Base-by-base conservation (phyloP, 2,113 vertebrate species). In the Sigmodon hispidus region DNA sequence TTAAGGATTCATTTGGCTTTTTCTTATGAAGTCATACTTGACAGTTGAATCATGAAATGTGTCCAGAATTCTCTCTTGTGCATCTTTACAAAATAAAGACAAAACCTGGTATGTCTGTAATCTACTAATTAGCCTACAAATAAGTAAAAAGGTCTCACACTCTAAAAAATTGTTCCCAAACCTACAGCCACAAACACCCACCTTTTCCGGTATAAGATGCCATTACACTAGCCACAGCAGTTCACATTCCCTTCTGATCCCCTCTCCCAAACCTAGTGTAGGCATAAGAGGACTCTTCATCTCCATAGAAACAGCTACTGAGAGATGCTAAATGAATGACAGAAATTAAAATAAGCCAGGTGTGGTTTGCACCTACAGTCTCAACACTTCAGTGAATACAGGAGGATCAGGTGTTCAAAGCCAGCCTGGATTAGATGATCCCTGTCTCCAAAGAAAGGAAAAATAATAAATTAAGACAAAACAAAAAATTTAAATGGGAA, bases 21-120 rank as follows among this genome's bases (percentile, higher is more conserved):
- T 69, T 80, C 43, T 65, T 92, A 21, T 65, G 52, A 75, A 87
- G 34, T 92, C 29, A 65, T 72, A 87, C 11, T 73, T 90, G n/a
- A 89, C 24, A n/a, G 83, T 96, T 57, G 86, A 83, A 76, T 87
- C 3, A 21, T 80, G 31, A 83, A 77, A 73, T 96, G 9, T 61
- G 19, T 88, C 45, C 40, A 89, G 77, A 93, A 92, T 92, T 80
- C 55, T 93, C 57, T 92, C 43, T 34, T 94, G 17, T 84, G 50
- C 69, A 88, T 11, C n/a, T 88, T 90, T 92, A 48, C 73, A 72
- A 90, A 91, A 79, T 73, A 52, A 67, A 93, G 61, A 92, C 4
- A 5, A 52, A 21, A 93, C 90, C 11, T 75, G 21, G 3, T 87
- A 21, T 90, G 43, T 96, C 48, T 15, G 0, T 96, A 87, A 85